Percentiles rank a stretch among this genome's conserved stretches.
Conservation (phyloP, 2,888 invertebrate species). For the Drosophila borborema region DNA sequence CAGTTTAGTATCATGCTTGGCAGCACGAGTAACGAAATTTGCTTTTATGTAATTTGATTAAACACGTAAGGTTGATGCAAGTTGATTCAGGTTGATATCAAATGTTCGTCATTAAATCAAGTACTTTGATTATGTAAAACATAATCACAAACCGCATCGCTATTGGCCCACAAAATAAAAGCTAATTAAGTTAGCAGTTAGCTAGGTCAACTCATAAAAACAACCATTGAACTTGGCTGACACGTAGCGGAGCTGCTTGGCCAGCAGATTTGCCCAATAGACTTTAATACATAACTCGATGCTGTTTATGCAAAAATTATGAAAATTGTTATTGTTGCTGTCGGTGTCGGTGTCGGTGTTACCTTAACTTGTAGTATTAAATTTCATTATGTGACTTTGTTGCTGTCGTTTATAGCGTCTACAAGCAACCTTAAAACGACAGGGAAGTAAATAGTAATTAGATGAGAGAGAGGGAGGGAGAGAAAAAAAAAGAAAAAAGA, state of each 20-base stretch:
- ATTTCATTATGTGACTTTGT: slow-evolving; percentile 28
- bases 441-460: not conserved
- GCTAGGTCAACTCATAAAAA: slow-evolving; percentile 49
- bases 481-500: not conserved
- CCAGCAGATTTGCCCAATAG: slow-evolving; percentile 19
- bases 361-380: slow-evolving; percentile 19
- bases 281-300: not conserved
- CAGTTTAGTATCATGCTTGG: not conserved
- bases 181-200: slow-evolving; percentile 17
- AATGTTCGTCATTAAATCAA: slow-evolving; percentile 35
- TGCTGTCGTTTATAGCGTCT: slow-evolving; percentile 58
- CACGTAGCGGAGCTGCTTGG: slow-evolving; percentile 18
- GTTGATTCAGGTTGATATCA: slow-evolving; percentile 24
- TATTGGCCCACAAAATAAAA: slow-evolving; percentile 6
- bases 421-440: slow-evolving; percentile 20
- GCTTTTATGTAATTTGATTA: slow-evolving; percentile 22
- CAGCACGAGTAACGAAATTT: slow-evolving; percentile 18
- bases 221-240: slow-evolving; percentile 53
- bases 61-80: slow-evolving; percentile 17
- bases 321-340: slow-evolving; percentile 38
- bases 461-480: not conserved
- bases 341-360: slow-evolving; percentile 12
- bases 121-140: slow-evolving; percentile 27
- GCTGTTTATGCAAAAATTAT: slow-evolving; percentile 45
- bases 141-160: slow-evolving; percentile 16